Base-by-base conservation (phyloP, 53 echinoderm and acorn worm species). In the Echinarachnius parma region DNA sequence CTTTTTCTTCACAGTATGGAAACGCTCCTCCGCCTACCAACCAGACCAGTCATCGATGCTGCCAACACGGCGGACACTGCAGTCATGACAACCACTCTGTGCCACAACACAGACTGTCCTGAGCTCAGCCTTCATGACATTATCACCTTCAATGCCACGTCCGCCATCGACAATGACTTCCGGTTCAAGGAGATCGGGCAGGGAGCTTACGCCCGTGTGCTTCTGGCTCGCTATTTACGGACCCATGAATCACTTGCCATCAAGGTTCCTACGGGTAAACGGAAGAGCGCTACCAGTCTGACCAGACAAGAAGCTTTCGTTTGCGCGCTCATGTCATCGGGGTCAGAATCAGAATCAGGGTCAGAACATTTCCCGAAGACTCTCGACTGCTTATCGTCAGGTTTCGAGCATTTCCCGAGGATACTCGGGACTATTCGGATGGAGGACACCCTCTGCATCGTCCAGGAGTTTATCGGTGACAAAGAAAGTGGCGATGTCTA, bases 111-210 rank as follows among this genome's bases (percentile, higher is more conserved):
- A 9, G n/a, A n/a, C n/a, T n/a, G n/a, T n/a, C 1, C 34, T 11
- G 35, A 39, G 34, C 62, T 62, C 13, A 62, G 15, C 37, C 25
- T 62, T 1, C 39, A 62, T 24, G 62, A 62, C 36, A 39, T 62
- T 39, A 62, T 62, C 44, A 62, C 62, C 42, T 62, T 62, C 25
- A 35, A 62, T 37, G 62, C 62, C 35, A 62, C 25, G 25, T 62
- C 62, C 26, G 42, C 37, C 8, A 21, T 62, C 30, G 44, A 62
- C 30, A 62, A 62, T 15, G 62, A 62, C 26, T 62, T 35, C 26
- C 34, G 36, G 3, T 62, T 35, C 37, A 42, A 62, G 42, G 62
- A 62, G 25, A 62, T 62, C 24, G 62, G 62, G 4, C 62, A 26
- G 9, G 62, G 62, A 24, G 62, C 62, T 25, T 62, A 23, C 25